Percentiles rank a stretch among this genome's conserved stretches.
Evolutionary conservation across 2,797 vertebrate species (phyloP).

Genomic region (Buphagus erythrorhynchus): DNA sequence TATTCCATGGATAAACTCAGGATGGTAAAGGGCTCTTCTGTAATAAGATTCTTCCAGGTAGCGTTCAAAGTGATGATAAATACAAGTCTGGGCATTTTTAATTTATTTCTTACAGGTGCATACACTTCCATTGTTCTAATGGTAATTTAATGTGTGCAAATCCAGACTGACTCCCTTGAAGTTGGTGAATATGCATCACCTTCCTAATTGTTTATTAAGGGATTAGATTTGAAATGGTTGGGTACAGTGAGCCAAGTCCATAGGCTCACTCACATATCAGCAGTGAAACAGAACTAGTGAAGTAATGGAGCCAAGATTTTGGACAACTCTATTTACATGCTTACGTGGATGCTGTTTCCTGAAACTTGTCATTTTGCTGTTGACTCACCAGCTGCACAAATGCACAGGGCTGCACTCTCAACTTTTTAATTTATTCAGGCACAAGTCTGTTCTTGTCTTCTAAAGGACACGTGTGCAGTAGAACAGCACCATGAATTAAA

Average conservation of each 20-base stretch:
- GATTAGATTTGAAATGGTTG: not conserved
- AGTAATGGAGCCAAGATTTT: not conserved
- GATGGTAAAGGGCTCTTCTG: not conserved
- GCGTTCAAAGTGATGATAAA: conserved; percentile 42
- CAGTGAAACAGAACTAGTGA: not conserved
- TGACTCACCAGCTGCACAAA: not conserved
- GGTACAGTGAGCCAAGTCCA: not conserved
- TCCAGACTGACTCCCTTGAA: not conserved
- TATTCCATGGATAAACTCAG: not conserved
- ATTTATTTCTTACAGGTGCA: conserved; percentile 42
- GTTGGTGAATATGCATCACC: not conserved
- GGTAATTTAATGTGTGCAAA: conserved; percentile 8
- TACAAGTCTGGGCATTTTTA: not conserved
- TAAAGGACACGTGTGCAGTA: not conserved
- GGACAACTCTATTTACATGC: not conserved
- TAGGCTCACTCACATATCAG: not conserved
- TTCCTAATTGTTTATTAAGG: not conserved
- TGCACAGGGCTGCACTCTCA: not conserved
- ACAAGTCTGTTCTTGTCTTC: not conserved
- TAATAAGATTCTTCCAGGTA: not conserved
- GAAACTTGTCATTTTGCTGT: not conserved
- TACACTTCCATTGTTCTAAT: not conserved
- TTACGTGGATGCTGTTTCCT: not conserved
- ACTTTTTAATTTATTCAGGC: not conserved
- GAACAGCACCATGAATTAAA: not conserved